Evolutionary conservation across 2,113 vertebrate genomes (phyloP), one percentile per base, ranked within the genome.

Genomic region (Zapus hudsonius): DNA sequence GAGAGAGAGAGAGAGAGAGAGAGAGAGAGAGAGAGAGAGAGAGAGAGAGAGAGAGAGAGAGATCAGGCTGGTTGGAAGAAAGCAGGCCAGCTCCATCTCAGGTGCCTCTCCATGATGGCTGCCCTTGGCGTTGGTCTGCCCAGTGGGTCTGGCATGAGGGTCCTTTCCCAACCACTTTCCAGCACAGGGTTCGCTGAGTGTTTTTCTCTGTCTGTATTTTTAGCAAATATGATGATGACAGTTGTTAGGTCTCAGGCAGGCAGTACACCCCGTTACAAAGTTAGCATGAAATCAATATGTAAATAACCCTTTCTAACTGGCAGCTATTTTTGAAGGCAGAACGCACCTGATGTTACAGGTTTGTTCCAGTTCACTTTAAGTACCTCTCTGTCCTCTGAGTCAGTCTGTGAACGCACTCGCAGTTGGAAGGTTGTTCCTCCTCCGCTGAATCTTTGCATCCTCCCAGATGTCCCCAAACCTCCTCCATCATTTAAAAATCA

Each of bases 281-380:
- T 98, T 97, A 97, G 94, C 96, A 93, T 92, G 96, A 96, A 94
- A 97, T 90, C 95, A 90, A 93, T 97, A 94, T 97, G 90, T 95
- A 96, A 97, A 96, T 94, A 96, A 94, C 81, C 95, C 95, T 88
- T 96, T 96, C 88, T 97, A 98, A 98, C 97, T 97, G 97, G 67
- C 94, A 97, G 96, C 92, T 92, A 40, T 88, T 94, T 97, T 97
- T 97, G 96, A 97, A 97, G 97, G 96, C 97, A 96, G 97, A 96
- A 97, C 57, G 97, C 96, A 96, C 96, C 97, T 97, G 96, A 96
- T 96, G 96, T 96, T 96, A 95, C 95, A 95, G 96, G 96, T 96
- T 96, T 95, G 94, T 97, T 97, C 97, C 94, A 96, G 94, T 96
- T 97, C 96, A 97, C 95, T 97, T 95, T 96, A 97, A 97, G 96